phyloP scores from a whole-genome alignment of 1,140 invertebrate genomes.

The Diorhabda carinulata region DNA sequence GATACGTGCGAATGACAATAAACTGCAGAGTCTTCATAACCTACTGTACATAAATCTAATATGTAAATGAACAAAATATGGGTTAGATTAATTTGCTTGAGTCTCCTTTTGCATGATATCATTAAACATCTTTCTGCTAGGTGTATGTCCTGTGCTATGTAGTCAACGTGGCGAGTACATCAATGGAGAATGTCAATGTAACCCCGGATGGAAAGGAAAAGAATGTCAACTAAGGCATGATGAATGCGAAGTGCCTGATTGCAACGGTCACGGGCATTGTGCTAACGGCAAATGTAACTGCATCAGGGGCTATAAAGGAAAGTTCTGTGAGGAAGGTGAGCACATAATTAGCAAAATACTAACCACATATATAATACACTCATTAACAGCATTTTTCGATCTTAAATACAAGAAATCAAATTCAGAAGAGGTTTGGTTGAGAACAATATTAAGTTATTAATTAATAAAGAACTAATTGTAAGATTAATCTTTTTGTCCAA shows the following conservation, averaged over 20 bases:
- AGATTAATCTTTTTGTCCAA: too few relatives aligned
- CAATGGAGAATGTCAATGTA: slow-evolving; percentile 93
- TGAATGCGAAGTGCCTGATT: slow-evolving; percentile 90
- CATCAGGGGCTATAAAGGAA: slow-evolving; percentile 87
- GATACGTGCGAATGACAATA: too few relatives aligned
- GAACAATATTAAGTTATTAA: too few relatives aligned
- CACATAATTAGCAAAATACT: not conserved
- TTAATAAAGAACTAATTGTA: too few relatives aligned
- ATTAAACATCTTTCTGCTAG: slow-evolving; percentile 51
- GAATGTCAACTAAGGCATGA: slow-evolving; percentile 91
- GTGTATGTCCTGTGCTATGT: slow-evolving; percentile 92
- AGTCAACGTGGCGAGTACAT: slow-evolving; percentile 93
- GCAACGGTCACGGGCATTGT: slow-evolving; percentile 92
- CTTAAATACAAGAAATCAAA: too few relatives aligned
- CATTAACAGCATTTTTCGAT: too few relatives aligned
- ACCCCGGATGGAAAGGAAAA: slow-evolving; percentile 95
- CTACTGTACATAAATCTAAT: too few relatives aligned
- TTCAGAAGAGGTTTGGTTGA: too few relatives aligned
- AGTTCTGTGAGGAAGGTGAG: slow-evolving; percentile 81
- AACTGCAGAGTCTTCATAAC: too few relatives aligned
- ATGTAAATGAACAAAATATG: too few relatives aligned
- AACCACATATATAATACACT: too few relatives aligned
- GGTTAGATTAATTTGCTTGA: not conserved
- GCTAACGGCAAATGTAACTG: slow-evolving; percentile 92
- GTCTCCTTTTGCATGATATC: slow-evolving; percentile 28